Conservation (phyloP, 2,797 vertebrate species). For the Poecilia wingei region DNA sequence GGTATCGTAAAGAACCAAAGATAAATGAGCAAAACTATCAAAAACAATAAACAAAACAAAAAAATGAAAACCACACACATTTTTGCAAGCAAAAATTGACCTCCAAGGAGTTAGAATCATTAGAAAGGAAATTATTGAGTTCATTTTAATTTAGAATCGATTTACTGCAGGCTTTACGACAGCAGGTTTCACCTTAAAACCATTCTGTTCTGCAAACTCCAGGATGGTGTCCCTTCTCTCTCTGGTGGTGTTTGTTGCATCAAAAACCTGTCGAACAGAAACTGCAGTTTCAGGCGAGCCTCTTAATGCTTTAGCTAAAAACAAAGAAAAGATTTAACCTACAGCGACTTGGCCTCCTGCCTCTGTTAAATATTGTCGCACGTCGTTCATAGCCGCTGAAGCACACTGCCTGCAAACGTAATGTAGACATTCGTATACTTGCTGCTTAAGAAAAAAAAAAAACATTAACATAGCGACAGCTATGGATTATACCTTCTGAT, state of each 20-base stretch:
- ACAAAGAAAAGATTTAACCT: neutral
- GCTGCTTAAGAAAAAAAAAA: neutral
- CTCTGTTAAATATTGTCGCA: constrained; percentile 90
- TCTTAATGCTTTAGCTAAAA: neutral
- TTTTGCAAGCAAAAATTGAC: too few species aligned
- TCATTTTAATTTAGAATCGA: neutral
- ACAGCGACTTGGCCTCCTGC: constrained; percentile 96
- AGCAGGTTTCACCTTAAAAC: constrained; percentile 88
- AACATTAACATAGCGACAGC: neutral
- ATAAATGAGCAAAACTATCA: too few species aligned
- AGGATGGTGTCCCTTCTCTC: constrained; percentile 94
- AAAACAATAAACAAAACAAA: too few species aligned
- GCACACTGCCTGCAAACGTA: constrained; percentile 88
- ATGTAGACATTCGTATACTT: neutral
- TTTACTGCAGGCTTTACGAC: neutral
- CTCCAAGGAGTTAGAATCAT: too few species aligned
- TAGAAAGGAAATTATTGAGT: too few species aligned
- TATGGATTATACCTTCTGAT: constrained; percentile 87
- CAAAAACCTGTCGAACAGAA: constrained; percentile 87
- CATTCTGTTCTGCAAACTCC: constrained; percentile 94
- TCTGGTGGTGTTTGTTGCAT: constrained; percentile 97
- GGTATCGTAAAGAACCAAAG: too few species aligned
- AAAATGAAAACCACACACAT: too few species aligned
- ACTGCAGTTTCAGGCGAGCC: neutral
- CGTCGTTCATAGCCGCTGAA: constrained; percentile 90